phyloP scores from a whole-genome alignment of 2,113 vertebrate genomes.

The Astur gentilis region DNA sequence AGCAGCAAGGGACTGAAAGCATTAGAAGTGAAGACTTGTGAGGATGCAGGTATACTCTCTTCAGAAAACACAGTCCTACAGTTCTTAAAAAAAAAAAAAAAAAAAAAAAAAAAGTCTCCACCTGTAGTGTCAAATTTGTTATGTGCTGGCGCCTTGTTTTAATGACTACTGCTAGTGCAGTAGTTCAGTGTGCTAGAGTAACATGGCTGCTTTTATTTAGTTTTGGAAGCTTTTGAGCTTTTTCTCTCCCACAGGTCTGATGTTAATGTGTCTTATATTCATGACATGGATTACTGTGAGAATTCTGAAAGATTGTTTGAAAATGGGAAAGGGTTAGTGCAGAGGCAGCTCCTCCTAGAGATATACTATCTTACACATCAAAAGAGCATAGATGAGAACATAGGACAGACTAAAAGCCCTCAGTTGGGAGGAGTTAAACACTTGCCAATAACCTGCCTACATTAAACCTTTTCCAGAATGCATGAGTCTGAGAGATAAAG shows the following conservation, averaged over 20 bases:
- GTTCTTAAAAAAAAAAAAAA: not conserved
- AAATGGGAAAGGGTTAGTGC: not conserved
- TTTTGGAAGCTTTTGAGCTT: not conserved
- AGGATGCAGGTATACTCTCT: not conserved
- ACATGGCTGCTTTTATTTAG: not conserved
- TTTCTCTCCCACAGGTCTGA: not conserved
- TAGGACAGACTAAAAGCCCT: not conserved
- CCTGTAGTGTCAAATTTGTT: not conserved
- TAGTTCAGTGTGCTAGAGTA: not conserved
- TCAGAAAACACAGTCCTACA: not conserved
- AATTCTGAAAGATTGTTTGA: not conserved
- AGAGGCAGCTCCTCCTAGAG: not conserved
- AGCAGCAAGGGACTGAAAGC: not conserved
- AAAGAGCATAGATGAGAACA: constrained; percentile 46
- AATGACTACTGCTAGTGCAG: not conserved
- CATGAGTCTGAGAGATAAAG: constrained; percentile 41
- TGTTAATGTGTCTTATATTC: not conserved
- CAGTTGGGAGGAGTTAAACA: constrained; percentile 42
- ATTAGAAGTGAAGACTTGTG: not conserved
- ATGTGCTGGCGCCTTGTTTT: not conserved
- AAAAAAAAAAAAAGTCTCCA: not conserved
- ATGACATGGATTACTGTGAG: not conserved
- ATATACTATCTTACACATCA: constrained; percentile 41
- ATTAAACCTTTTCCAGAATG: constrained; percentile 39
- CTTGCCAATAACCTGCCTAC: constrained; percentile 50